Evolutionary conservation across 2,113 vertebrate genomes (phyloP).

Genomic region (Apaloderma vittatum): DNA sequence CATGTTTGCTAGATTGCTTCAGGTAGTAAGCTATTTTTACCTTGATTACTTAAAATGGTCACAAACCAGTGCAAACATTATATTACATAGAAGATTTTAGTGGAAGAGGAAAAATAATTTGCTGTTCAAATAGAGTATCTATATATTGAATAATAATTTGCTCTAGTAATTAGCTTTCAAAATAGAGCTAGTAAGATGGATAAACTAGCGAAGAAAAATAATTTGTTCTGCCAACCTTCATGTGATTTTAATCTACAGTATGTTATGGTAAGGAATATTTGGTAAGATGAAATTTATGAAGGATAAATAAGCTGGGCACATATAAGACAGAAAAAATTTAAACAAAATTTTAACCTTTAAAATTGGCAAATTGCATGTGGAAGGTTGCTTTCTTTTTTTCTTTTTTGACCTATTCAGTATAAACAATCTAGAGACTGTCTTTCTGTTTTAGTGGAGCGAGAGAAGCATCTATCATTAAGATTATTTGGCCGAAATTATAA

Average conservation of each 20-base stretch:
- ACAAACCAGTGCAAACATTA: not conserved
- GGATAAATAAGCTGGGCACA: not conserved
- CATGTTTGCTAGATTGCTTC: not conserved
- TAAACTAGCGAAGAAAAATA: constrained; percentile 24
- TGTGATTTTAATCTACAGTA: constrained; percentile 10
- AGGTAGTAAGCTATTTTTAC: not conserved
- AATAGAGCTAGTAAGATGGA: constrained; percentile 18
- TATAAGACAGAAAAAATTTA: not conserved
- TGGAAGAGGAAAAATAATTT: constrained; percentile 16
- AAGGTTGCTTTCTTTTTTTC: not conserved
- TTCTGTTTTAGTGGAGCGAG: not conserved
- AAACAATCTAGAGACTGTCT: not conserved
- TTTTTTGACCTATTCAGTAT: not conserved
- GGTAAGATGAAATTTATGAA: not conserved
- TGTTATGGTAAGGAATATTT: not conserved
- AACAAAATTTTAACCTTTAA: not conserved
- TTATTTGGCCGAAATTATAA: not conserved
- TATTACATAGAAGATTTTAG: not conserved
- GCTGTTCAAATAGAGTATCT: not conserved
- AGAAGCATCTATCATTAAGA: not conserved
- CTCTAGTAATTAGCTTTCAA: constrained; percentile 40
- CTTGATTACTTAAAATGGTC: not conserved
- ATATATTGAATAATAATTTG: constrained; percentile 2
- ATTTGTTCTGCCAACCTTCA: not conserved
- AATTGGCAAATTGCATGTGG: not conserved